phyloP scores from a whole-genome alignment of 2,113 vertebrate species.

The Xerus inauris region DNA sequence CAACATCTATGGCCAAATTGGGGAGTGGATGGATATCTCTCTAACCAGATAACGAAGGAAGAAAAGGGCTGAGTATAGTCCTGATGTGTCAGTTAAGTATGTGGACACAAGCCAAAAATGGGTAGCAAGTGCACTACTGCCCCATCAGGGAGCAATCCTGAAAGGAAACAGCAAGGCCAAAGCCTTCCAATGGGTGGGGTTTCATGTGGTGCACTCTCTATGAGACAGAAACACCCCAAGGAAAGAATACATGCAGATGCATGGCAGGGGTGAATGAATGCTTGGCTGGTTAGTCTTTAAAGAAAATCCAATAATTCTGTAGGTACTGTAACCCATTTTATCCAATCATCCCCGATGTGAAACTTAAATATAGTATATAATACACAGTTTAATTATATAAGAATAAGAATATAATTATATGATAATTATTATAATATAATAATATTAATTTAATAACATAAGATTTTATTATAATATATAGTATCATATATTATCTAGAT shows the following conservation, averaged over 20 bases:
- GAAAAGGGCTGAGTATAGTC: background rate
- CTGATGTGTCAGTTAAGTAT: background rate
- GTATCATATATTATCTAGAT: too few species aligned
- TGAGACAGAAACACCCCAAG: background rate
- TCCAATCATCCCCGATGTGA: too few species aligned
- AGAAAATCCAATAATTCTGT: background rate
- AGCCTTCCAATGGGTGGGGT: background rate
- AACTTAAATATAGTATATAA: too few species aligned
- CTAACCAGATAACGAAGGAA: background rate
- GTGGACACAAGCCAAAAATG: background rate
- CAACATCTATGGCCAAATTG: background rate
- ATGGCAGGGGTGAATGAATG: background rate
- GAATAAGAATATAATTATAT: too few species aligned
- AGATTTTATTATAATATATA: too few species aligned
- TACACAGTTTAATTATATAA: too few species aligned
- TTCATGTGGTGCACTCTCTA: background rate
- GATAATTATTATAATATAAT: too few species aligned
- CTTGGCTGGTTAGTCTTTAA: background rate
- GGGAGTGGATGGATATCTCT: background rate
- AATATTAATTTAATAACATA: too few species aligned
- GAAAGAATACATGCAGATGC: background rate
- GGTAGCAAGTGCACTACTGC: background rate
- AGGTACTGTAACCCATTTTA: background rate
- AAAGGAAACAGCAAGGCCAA: background rate
- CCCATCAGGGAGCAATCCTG: background rate